Percentiles rank a stretch among this genome's conserved stretches.
Conservation (phyloP, 2,888 invertebrate genomes). For the Eupithecia pulchellata region DNA sequence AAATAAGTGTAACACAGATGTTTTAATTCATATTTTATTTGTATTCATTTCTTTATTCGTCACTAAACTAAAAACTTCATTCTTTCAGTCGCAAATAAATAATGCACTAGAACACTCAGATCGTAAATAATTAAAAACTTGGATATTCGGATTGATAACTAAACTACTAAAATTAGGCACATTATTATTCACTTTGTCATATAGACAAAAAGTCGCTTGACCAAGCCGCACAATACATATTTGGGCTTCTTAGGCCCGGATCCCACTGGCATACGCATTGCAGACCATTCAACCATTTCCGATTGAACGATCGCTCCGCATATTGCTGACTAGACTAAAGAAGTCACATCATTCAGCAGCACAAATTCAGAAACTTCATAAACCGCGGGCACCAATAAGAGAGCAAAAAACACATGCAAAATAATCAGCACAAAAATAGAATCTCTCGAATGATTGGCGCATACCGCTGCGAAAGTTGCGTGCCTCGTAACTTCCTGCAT, state of each 20-base stretch:
- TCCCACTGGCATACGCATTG: neutral
- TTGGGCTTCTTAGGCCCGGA: neutral
- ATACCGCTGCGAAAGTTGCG: slow-evolving; percentile 52
- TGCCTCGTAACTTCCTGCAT: slow-evolving; percentile 71
- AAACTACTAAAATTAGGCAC: neutral
- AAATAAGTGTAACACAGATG: neutral
- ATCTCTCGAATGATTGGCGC: slow-evolving; percentile 30
- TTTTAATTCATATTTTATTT: slow-evolving; percentile 19
- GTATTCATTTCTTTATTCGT: slow-evolving; percentile 40
- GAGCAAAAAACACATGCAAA: slow-evolving; percentile 10
- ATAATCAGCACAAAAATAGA: slow-evolving; percentile 8
- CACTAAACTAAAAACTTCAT: slow-evolving; percentile 33
- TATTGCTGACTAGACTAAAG: slow-evolving; percentile 64
- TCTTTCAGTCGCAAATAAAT: slow-evolving; percentile 61
- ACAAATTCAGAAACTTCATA: neutral
- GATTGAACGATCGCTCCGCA: slow-evolving; percentile 13
- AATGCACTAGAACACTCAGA: slow-evolving; percentile 61
- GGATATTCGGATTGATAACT: neutral
- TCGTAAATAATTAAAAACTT: slow-evolving; percentile 46
- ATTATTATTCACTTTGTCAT: slow-evolving; percentile 1
- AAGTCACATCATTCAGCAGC: slow-evolving; percentile 51
- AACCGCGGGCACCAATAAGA: slow-evolving; percentile 9
- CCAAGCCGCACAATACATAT: neutral
- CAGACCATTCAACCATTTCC: neutral
- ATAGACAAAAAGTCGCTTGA: slow-evolving; percentile 1